Evolutionary conservation across 1,140 invertebrate species (phyloP).

Genomic region (Heterodera schachtii): DNA sequence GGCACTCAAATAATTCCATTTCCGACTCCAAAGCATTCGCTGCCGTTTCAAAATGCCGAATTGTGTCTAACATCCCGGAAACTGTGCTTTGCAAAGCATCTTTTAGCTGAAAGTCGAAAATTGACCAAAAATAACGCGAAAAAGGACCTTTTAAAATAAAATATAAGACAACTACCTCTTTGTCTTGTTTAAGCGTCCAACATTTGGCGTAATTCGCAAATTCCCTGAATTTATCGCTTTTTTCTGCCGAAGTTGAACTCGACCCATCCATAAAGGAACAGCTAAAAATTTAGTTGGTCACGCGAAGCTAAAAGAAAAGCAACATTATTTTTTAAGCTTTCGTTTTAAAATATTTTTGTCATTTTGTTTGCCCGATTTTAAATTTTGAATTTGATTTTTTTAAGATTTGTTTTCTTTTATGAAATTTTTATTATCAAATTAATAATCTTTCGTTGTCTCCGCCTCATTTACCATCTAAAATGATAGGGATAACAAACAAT

Average conservation of each 20-base stretch:
- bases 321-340: too few relatives aligned
- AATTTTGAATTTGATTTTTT: too few relatives aligned
- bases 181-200: conserved; percentile 11
- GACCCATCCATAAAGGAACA: background rate
- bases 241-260: background rate
- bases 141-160: background rate
- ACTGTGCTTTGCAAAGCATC: background rate
- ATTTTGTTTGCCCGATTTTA: too few relatives aligned
- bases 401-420: too few relatives aligned
- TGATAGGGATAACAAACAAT: too few relatives aligned
- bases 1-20: background rate
- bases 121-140: background rate
- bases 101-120: conserved; percentile 1
- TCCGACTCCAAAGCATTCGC: background rate
- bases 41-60: background rate
- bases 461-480: too few relatives aligned
- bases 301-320: too few relatives aligned
- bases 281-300: background rate
- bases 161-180: background rate
- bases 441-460: too few relatives aligned
- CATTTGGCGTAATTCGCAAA: background rate
- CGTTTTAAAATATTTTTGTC: too few relatives aligned
- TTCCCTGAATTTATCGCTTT: background rate
- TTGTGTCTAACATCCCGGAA: background rate
- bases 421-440: too few relatives aligned